Evolutionary conservation across 2,113 vertebrate species (phyloP).

Genomic region (Tachycineta bicolor): DNA sequence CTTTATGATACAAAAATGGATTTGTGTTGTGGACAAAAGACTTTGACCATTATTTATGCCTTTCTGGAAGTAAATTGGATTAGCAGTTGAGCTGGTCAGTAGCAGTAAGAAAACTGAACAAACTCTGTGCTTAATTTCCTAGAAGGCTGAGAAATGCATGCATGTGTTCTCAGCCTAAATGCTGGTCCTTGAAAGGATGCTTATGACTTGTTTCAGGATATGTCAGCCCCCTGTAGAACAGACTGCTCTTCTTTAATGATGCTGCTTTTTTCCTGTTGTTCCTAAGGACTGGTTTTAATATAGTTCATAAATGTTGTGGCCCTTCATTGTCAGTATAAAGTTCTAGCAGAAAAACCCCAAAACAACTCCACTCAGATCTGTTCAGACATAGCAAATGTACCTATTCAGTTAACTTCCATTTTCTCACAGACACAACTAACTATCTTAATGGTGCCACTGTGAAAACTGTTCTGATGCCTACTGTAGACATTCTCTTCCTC

Average conservation of each 20-base stretch:
- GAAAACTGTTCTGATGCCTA: not conserved
- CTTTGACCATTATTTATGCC: not conserved
- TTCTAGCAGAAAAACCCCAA: not conserved
- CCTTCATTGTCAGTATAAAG: not conserved
- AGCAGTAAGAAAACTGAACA: not conserved
- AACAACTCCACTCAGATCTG: not conserved
- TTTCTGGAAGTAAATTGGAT: not conserved
- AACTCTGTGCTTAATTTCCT: not conserved
- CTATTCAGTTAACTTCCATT: not conserved
- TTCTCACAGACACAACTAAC: not conserved
- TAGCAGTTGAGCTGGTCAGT: not conserved
- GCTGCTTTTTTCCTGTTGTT: not conserved
- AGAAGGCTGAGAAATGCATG: not conserved
- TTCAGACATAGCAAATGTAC: not conserved
- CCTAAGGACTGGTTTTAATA: not conserved
- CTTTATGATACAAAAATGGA: not conserved
- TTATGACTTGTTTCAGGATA: not conserved
- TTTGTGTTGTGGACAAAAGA: not conserved
- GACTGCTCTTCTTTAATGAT: not conserved
- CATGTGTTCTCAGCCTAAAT: not conserved
- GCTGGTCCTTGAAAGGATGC: not conserved
- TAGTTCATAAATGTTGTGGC: not conserved
- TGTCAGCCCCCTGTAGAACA: not conserved
- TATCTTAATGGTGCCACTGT: not conserved
- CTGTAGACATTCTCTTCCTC: not conserved